These are phyloP conservation scores for Enteromius thamalakanensis DNA, from an alignment of 2,797 vertebrate species.

Conservation along the genomic window DNA sequence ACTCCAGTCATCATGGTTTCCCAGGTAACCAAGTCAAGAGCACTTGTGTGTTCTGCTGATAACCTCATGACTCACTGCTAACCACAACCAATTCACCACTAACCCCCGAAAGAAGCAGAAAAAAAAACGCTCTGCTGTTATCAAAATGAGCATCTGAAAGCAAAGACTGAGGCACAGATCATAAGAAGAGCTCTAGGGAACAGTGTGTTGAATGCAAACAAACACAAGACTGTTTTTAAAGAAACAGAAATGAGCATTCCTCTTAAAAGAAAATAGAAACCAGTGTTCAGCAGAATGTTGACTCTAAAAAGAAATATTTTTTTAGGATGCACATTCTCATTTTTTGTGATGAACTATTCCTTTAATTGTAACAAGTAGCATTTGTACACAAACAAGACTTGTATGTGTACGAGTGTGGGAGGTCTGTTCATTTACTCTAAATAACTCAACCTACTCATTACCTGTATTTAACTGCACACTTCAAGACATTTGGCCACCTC, in stretches of 20 bases:
- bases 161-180: not conserved
- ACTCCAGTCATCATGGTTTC: conserved; percentile 32
- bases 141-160: not conserved
- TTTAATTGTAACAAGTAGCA: not conserved
- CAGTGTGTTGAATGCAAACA: not conserved
- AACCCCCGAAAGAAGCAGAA: not conserved
- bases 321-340: not conserved
- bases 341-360: conserved; percentile 14
- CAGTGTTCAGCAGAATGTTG: not conserved
- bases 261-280: not conserved
- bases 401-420: conserved; percentile 34
- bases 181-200: not conserved
- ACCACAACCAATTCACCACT: conserved; percentile 17
- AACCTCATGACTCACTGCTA: conserved; percentile 26
- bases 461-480: conserved; percentile 48
- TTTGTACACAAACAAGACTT: conserved; percentile 29
- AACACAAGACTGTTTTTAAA: not conserved
- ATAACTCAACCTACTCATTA: conserved; percentile 47
- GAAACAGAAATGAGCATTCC: not conserved
- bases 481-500: conserved; percentile 45
- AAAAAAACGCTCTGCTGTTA: not conserved
- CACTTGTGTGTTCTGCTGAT: conserved; percentile 36
- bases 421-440: conserved; percentile 53
- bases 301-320: not conserved
- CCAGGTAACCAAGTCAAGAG: not conserved